Base-by-base conservation (phyloP, 2,113 vertebrate genomes). In the Tragelaphus strepsiceros region DNA sequence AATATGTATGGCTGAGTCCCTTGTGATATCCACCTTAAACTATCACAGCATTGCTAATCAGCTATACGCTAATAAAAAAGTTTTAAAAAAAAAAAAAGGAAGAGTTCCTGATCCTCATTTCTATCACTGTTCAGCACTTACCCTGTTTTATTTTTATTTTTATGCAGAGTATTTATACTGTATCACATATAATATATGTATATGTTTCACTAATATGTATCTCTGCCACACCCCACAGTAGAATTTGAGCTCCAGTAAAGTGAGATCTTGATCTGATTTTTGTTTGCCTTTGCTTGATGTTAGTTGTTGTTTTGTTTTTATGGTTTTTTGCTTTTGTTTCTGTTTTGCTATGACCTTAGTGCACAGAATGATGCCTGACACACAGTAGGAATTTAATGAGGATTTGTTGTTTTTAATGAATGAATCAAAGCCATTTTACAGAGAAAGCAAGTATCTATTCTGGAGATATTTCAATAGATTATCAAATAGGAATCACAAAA, bases 381-480 rank as follows among this genome's bases (percentile, higher is more conserved):
- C 1, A 19, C 28, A 90, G 53, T 71, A 87, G 43, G 17, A 95
- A 95, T 59, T 90, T 87, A 71, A 51, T 83, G 35, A 51, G 12
- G 26, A 93, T 95, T 53, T 83, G 9, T 86, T 95, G 74, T 88
- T 88, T 88, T 88, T 85, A 91, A 35, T 87, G n/a, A 96, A 80
- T 64, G 11, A 46, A 61, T 77, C 54, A 67, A 82, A 26, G 15
- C 14, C 46, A 90, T 85, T 88, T 91, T 82, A 90, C 74, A 77
- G 51, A 97, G 46, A 62, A 78, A 19, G 17, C 15, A 74, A 58
- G 1, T 83, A 71, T 35, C 35, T 93, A 46, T 59, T 77, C 77
- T 81, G 21, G 77, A 85, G 15, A 81, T 14, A 77, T 77, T 77
- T 77, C 39, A 43, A 43, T 56, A 49, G 21, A 82, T 82, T 74